A percentile compares a stretch with the other conserved stretches of the same genome.
These are phyloP conservation scores for Trisateles emortualis DNA, from an alignment of 2,888 invertebrate genomes.

Conservation along the genomic window DNA sequence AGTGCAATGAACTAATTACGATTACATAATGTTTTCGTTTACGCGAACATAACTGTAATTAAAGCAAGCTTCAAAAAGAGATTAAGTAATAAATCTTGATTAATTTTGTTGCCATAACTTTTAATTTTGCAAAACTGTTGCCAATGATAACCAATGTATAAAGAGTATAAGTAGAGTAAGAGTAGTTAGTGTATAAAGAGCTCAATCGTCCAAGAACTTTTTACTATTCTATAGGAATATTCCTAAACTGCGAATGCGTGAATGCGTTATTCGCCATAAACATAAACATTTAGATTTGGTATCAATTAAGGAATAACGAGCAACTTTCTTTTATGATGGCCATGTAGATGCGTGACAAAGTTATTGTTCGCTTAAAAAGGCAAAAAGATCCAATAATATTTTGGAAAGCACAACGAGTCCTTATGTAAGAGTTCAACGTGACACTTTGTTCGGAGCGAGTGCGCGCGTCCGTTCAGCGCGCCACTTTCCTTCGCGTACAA, in stretches of 20 bases:
- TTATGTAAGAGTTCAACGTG: constrained; percentile 87
- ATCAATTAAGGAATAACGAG: constrained; percentile 54
- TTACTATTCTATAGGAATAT: constrained; percentile 12
- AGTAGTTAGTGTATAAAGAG: no score
- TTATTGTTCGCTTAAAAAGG: constrained; percentile 71
- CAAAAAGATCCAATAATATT: constrained; percentile 77
- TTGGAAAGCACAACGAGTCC: constrained; percentile 83
- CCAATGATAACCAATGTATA: no score
- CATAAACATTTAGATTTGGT: constrained; percentile 48
- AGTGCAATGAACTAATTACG: no score
- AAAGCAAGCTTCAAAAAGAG: no score
- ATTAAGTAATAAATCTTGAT: no score
- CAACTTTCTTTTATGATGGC: constrained; percentile 68
- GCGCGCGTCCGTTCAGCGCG: constrained; percentile 74
- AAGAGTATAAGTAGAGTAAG: no score
- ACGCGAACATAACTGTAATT: no score
- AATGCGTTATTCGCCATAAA: constrained; percentile 31
- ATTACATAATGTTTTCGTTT: no score
- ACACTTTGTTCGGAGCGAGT: constrained; percentile 74
- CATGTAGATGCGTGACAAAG: constrained; percentile 59
- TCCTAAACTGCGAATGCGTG: constrained; percentile 25
- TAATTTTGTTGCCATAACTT: no score
- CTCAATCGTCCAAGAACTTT: no score
- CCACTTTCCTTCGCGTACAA: constrained; percentile 81
- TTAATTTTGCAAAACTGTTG: no score